Conservation (phyloP, 1,140 invertebrate species). For the Lucilia cuprina region DNA sequence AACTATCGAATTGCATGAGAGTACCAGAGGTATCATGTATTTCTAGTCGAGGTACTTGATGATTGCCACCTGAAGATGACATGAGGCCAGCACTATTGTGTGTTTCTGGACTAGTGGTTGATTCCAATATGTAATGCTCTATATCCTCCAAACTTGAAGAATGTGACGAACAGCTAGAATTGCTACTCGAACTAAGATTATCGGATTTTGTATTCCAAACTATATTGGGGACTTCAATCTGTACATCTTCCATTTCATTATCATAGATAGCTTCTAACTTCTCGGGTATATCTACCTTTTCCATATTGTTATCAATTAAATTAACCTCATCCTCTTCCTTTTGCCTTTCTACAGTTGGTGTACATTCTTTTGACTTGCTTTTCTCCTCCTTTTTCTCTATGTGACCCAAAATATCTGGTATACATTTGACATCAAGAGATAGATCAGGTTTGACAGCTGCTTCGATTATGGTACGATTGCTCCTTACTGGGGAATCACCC, state of each 20-base stretch:
- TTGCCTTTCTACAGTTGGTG: constrained; percentile 34
- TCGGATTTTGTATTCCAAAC: constrained; percentile 66
- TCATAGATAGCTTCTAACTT: constrained; percentile 70
- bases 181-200: constrained; percentile 38
- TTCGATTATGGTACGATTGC: constrained; percentile 31
- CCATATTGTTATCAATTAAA: constrained; percentile 42
- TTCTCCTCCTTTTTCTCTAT: constrained; percentile 43
- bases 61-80: constrained; percentile 35
- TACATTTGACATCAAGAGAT: constrained; percentile 55
- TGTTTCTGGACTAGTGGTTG: constrained; percentile 61
- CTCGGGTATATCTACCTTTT: constrained; percentile 62
- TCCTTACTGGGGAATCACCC: constrained; percentile 39
- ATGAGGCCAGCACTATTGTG: constrained; percentile 44
- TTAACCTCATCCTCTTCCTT: constrained; percentile 20
- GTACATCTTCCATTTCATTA: constrained; percentile 46
- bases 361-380: constrained; percentile 37
- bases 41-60: constrained; percentile 69
- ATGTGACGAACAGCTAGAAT: constrained; percentile 52
- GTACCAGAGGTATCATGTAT: constrained; percentile 73
- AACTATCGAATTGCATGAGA: constrained; percentile 68
- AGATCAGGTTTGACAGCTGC: constrained; percentile 50
- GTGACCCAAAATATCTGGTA: constrained; percentile 57
- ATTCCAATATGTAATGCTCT: constrained; percentile 60
- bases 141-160: constrained; percentile 60
- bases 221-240: constrained; percentile 69